Base-by-base conservation (phyloP, 2,797 vertebrate species). In the Esox lucius region DNA sequence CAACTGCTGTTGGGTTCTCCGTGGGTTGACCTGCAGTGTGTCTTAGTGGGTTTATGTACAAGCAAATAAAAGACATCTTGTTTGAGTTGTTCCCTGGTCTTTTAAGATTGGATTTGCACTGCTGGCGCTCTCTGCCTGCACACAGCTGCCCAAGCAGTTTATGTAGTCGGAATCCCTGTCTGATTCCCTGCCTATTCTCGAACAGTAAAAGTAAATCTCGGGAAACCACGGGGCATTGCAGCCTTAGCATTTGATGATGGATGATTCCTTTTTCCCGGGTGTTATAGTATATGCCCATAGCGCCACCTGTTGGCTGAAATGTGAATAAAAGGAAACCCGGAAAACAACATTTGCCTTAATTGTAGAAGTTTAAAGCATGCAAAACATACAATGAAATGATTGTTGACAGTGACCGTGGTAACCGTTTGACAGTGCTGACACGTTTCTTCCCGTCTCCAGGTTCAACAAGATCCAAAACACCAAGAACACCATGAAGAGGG, bases 381-480 rank as follows among this genome's bases (percentile, higher is more conserved):
- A 7, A 64, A 31, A 31, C 26, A 64, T 15, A 22, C 39, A 1
- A 28, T 70, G 33, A 12, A 9, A 53, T 77, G 64, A 35, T 64
- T 22, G 62, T 71, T 75, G 59, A 12, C 71, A 72, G 19, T 42
- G 70, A 26, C 69, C 31, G 17, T 70, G 24, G 1, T 22, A 64
- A 28, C 61, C 35, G 5, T 31, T 62, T 62, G 22, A n/a, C 24
- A 24, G 4, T 13, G 28, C 26, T 64, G 22, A 26, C 28, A 64
- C 22, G 11, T 70, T 46, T n/a, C 19, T 13, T 8, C 4, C 11
- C 51, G 76, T 81, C 22, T 74, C 33, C 90, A 99, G 98, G 87
- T 99, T 99, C 90, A 98, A 95, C 87, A 98, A 98, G 94, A 99
- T 99, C 87, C 97, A 99, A 87, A 99, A 99, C 91, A 99, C 98